Base-by-base conservation (phyloP, 2,888 invertebrate genomes). In the Lasioglossum zephyrum region DNA sequence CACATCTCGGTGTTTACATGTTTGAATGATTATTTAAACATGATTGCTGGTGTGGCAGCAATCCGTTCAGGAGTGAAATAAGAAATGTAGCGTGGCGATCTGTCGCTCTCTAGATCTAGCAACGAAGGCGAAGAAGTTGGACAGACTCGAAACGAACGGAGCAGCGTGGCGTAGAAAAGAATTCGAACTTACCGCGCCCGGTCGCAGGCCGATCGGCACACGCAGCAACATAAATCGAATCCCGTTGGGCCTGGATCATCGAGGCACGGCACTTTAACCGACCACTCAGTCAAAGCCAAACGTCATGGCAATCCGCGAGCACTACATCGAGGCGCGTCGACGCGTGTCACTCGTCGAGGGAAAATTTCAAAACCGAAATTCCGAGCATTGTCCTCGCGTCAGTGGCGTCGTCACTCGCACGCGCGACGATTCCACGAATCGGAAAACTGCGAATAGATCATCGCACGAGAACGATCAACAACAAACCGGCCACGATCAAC, bases 281-380 rank as follows among this genome's bases (percentile, higher is more conserved):
- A 90, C 92, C 94, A 94, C 94, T 94, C 92, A 88, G 94, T 95
- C 94, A 94, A 93, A 92, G 90, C 91, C 89, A 90, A 92, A 93
- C 90, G 93, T 94, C 94, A 93, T 91, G 85, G 92, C 93, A 92
- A 92, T 90, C 92, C 92, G 90, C 87, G 86, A 13, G 92, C 93
- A 92, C 93, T 93, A 93, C 92, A 93, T 92, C 91, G 91, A 53
- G 53, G 85, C 87, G 88, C 91, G 88, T 84, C 89, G 92, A 91
- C 92, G 90, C 87, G 89, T 92, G 93, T 93, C 92, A 93, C 91
- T 70, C 70, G 90, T 91, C 92, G 92, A 87, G 92, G 92, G 92
- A 94, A 94, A 93, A 66, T 36, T 94, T 94, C 94, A 93, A 94
- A 94, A 94, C 93, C 94, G 91, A 94, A 95, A 93, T 94, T 94